phyloP scores from a whole-genome alignment of 2,888 invertebrate species.

The Spatulosminthurus flaviceps region DNA sequence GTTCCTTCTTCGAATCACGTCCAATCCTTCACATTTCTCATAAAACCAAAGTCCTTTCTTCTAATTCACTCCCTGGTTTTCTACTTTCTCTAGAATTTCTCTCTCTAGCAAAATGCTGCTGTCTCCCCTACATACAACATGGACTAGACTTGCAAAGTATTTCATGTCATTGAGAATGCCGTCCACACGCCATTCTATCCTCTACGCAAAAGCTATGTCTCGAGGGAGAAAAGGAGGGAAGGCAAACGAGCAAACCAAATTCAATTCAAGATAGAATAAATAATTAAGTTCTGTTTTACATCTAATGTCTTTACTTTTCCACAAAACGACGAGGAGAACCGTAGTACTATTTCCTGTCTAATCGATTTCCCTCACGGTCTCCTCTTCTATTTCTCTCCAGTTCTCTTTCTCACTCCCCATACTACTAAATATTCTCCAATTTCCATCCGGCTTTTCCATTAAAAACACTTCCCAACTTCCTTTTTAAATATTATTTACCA shows the following conservation, averaged over 20 bases:
- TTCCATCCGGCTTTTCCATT: too few species aligned
- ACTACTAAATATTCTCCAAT: background rate
- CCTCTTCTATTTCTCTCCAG: background rate
- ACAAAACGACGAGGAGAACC: background rate
- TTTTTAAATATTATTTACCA: too few species aligned
- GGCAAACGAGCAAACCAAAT: constrained; percentile 5
- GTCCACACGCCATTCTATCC: background rate
- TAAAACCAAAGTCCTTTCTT: too few species aligned
- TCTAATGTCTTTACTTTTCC: constrained; percentile 18
- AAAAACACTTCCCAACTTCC: too few species aligned
- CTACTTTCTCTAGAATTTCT: background rate
- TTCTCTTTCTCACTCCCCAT: background rate
- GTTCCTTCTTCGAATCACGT: background rate
- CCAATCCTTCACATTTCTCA: background rate
- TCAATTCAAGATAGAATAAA: constrained; percentile 18
- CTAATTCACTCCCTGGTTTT: background rate
- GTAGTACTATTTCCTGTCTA: background rate
- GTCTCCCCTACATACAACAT: background rate
- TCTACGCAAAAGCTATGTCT: background rate
- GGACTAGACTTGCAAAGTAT: background rate
- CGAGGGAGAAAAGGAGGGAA: background rate
- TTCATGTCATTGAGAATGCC: background rate
- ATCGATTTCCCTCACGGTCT: background rate
- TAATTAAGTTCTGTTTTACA: constrained; percentile 10
- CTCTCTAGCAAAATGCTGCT: background rate